Conservation (phyloP, 2,888 invertebrate genomes). For the Epistrophe grossulariae region DNA sequence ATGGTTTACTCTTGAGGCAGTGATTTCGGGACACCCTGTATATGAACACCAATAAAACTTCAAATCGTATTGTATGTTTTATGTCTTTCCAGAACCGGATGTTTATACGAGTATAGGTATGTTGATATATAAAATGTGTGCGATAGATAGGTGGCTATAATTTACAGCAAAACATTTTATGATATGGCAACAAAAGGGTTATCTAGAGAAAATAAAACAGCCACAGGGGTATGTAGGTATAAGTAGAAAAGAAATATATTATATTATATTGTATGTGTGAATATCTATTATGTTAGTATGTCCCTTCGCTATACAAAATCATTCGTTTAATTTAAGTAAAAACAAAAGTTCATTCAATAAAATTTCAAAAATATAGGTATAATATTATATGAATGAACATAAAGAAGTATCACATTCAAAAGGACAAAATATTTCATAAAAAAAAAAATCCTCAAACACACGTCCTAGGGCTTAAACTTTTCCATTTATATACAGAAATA, state of each 20-base stretch:
- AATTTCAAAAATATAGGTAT: not conserved
- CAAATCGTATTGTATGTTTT: slow-evolving; percentile 1
- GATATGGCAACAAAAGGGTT: slow-evolving; percentile 20
- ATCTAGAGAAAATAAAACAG: slow-evolving; percentile 9
- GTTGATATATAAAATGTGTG: not conserved
- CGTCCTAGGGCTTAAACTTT: not conserved
- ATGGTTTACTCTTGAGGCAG: too few species aligned
- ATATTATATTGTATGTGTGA: not conserved
- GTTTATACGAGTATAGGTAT: not conserved
- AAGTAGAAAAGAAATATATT: not conserved
- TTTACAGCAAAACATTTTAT: slow-evolving; percentile 23
- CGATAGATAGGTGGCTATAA: slow-evolving; percentile 14
- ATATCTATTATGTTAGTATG: too few species aligned
- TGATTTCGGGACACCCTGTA: too few species aligned
- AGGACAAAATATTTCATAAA: not conserved
- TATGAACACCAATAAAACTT: slow-evolving; percentile 8
- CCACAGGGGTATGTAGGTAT: not conserved
- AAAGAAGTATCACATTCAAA: not conserved
- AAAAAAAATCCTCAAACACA: not conserved
- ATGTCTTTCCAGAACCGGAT: slow-evolving; percentile 3
- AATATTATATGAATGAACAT: not conserved
- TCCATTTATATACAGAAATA: not conserved
- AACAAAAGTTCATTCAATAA: not conserved
- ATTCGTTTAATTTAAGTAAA: not conserved
- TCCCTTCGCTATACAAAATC: too few species aligned